Evolutionary conservation across 2,888 invertebrate species (phyloP).

Genomic region (Sinotaia quadrata): DNA sequence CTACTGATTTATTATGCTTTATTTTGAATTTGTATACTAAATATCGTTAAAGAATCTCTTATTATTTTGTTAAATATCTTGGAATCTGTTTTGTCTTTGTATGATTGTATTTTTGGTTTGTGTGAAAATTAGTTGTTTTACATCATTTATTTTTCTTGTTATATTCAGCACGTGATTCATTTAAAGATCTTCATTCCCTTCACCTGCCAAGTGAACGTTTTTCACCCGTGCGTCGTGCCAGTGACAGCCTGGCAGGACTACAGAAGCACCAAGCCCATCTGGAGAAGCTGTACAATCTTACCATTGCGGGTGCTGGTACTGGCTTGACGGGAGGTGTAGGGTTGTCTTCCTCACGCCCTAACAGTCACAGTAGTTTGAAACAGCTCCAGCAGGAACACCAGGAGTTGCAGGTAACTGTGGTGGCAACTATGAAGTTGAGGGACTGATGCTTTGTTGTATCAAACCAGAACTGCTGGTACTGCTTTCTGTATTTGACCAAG

Average conservation of each 20-base stretch:
- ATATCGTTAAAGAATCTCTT: too few species aligned
- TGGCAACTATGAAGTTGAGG: not conserved
- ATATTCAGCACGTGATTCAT: conserved; percentile 75
- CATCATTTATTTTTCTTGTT: not conserved
- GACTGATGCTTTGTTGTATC: not conserved
- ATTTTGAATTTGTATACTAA: too few species aligned
- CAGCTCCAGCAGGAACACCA: conserved; percentile 86
- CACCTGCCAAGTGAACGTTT: conserved; percentile 81
- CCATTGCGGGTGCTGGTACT: conserved; percentile 75
- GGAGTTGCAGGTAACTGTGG: conserved; percentile 78
- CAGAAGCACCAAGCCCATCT: conserved; percentile 67
- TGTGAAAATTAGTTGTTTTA: not conserved
- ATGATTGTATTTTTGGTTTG: too few species aligned
- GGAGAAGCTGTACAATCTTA: conserved; percentile 75
- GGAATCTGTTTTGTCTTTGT: too few species aligned
- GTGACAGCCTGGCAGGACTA: conserved; percentile 79
- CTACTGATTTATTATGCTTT: too few species aligned
- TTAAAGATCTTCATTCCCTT: conserved; percentile 76
- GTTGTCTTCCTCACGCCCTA: conserved; percentile 43
- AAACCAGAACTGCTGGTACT: too few species aligned
- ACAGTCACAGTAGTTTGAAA: conserved; percentile 72
- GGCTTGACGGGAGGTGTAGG: not conserved
- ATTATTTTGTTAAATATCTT: too few species aligned
- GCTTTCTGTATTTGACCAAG: too few species aligned
- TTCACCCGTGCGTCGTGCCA: conserved; percentile 91